Evolutionary conservation across 2,888 invertebrate species (phyloP).

Genomic region (Idaea dimidiata): DNA sequence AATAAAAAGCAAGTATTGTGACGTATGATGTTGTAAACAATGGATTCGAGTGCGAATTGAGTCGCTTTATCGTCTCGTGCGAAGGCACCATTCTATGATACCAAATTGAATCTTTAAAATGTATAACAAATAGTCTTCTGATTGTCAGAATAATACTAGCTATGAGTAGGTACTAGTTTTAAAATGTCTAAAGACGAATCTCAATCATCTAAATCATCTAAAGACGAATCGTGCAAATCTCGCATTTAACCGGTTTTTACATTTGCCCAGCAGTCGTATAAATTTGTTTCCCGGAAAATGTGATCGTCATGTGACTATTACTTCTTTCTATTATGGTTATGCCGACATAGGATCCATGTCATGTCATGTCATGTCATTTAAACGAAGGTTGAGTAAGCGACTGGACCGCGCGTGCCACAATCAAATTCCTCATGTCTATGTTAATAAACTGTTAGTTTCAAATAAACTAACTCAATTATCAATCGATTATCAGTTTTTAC

Average conservation of each 20-base stretch:
- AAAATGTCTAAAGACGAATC: too few relatives aligned
- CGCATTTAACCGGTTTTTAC: too few relatives aligned
- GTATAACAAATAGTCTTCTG: not conserved
- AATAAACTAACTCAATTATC: constrained; percentile 19
- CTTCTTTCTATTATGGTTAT: too few relatives aligned
- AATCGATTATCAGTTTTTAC: constrained; percentile 19
- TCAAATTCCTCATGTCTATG: constrained; percentile 38
- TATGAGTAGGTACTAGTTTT: too few relatives aligned
- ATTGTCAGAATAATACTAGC: not conserved
- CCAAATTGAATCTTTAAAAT: not conserved
- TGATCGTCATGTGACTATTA: too few relatives aligned
- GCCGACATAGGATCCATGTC: not conserved
- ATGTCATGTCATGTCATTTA: not conserved
- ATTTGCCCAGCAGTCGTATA: too few relatives aligned
- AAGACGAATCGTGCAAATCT: not conserved
- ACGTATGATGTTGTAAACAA: constrained; percentile 30
- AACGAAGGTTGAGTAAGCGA: not conserved
- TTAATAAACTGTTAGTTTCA: constrained; percentile 30
- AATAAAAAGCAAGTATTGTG: constrained; percentile 30
- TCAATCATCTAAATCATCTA: too few relatives aligned
- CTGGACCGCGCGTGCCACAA: constrained; percentile 12
- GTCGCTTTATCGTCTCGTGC: constrained; percentile 3
- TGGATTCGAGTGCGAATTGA: constrained; percentile 10
- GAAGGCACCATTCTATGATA: not conserved
- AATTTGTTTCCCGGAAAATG: too few relatives aligned